These are phyloP conservation scores for Aricia artaxerxes DNA, from an alignment of 2,888 invertebrate genomes.

Conservation along the genomic window DNA sequence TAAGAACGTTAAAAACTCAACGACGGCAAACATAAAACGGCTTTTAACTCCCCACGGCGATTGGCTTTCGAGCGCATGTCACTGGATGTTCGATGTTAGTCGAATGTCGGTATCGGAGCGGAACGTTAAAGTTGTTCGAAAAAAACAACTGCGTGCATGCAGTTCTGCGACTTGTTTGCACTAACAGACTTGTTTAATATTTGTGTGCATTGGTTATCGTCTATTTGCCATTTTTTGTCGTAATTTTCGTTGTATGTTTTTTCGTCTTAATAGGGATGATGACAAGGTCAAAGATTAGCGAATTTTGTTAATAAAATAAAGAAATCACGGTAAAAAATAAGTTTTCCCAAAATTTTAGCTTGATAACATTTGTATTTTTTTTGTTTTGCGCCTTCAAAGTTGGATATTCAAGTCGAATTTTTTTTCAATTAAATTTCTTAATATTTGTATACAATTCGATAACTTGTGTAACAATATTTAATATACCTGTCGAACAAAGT, in stretches of 20 bases:
- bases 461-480: too few species aligned
- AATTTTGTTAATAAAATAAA: too few species aligned
- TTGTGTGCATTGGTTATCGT: neutral
- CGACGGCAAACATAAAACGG: conserved; percentile 6
- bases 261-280: neutral
- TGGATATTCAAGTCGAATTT: too few species aligned
- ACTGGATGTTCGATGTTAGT: conserved; percentile 1
- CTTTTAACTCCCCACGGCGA: conserved; percentile 18
- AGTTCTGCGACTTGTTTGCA: neutral
- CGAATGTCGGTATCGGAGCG: conserved; percentile 13
- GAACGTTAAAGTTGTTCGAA: neutral
- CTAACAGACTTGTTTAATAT: neutral
- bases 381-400: too few species aligned
- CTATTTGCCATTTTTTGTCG: neutral
- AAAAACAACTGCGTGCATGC: neutral
- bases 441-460: too few species aligned
- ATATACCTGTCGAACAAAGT: too few species aligned
- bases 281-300: too few species aligned
- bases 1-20: neutral
- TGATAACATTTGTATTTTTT: too few species aligned
- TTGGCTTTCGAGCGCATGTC: conserved; percentile 1
- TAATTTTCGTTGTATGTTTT: neutral
- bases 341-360: too few species aligned
- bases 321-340: too few species aligned
- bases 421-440: too few species aligned